Base-by-base conservation (phyloP, 2,888 invertebrate genomes). In the Dynastes tityus region DNA sequence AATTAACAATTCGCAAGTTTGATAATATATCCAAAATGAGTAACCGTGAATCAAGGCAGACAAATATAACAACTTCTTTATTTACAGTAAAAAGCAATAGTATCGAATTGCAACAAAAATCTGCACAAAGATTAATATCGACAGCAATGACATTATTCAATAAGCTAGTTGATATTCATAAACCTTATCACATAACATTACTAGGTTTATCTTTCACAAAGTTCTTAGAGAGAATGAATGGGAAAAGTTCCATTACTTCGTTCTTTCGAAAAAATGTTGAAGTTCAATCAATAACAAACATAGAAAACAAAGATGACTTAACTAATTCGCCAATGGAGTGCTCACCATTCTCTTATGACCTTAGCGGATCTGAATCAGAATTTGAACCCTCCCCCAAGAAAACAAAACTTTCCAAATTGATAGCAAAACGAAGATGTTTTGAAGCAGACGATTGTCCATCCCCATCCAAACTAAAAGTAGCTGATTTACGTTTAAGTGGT, bases 141-240 rank as follows among this genome's bases (percentile, higher is more conserved):
- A 91, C 92, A 78, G 91, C 94, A 79, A 94, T 95, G 94, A 92
- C 92, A 85, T 90, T 95, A 83, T 95, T 95, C 85, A 93, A 93
- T 86, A 93, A 94, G 85, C 91, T 94, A 80, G 93, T 95, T 78
- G 92, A 95, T 85, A 90, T 93, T 82, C 90, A 91, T 40, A 93
- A 93, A 89, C 94, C 94, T 81, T 96, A 95, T 89, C 95, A 95
- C 88, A 92, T 96, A 84, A 95, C 95, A 0, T 89, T 95, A 76
- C 90, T 96, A 79, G 96, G 95, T n/a, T 89, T 95, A 84, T 94
- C 95, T 27, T 95, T 95, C 87, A 94, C 95, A 0, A 95, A 95
- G 87, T 95, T 96, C 85, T 93, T 93, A n/a, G 95, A 94, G 83
- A 90, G 92, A 79, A 92, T 92, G 86, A 91, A 91, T 2, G 94